Percentiles rank a stretch among this genome's conserved stretches.
phyloP scores from a whole-genome alignment of 1,140 invertebrate species.

The Metaphire vulgaris region DNA sequence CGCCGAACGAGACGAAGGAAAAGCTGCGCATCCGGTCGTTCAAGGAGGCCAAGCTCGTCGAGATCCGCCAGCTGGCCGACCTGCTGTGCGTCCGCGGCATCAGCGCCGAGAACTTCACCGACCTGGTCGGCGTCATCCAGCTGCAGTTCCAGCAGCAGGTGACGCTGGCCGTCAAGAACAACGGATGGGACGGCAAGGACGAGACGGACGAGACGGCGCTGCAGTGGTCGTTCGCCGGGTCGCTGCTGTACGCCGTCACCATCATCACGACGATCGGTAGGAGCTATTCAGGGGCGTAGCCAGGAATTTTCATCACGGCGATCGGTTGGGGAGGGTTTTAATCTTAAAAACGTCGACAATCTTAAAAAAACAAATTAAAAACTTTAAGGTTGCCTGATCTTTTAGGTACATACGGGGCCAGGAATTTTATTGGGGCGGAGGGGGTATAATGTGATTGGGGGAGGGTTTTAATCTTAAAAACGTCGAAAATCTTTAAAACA shows the following conservation, averaged over 20 bases:
- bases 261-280: conserved; percentile 77
- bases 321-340: no score
- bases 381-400: no score
- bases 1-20: conserved; percentile 34
- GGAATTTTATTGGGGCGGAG: no score
- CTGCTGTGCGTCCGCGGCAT: conserved; percentile 6
- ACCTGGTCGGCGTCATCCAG: conserved; percentile 32
- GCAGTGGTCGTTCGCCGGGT: conserved; percentile 70
- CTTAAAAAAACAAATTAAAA: no score
- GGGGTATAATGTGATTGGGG: no score
- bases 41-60: conserved; percentile 16
- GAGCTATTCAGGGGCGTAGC: no score
- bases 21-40: conserved; percentile 8
- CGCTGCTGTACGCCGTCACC: conserved; percentile 71
- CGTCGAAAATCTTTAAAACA: no score
- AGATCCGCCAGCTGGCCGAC: conserved; percentile 18
- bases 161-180: conserved; percentile 35
- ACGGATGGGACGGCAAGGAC: conserved; percentile 61
- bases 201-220: conserved; percentile 54
- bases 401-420: no score
- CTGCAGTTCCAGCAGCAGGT: conserved; percentile 21
- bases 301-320: no score
- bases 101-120: conserved; percentile 10
- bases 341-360: no score
- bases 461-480: no score